Conservation (phyloP, 2,797 vertebrate species). For the Diceros bicornis region DNA sequence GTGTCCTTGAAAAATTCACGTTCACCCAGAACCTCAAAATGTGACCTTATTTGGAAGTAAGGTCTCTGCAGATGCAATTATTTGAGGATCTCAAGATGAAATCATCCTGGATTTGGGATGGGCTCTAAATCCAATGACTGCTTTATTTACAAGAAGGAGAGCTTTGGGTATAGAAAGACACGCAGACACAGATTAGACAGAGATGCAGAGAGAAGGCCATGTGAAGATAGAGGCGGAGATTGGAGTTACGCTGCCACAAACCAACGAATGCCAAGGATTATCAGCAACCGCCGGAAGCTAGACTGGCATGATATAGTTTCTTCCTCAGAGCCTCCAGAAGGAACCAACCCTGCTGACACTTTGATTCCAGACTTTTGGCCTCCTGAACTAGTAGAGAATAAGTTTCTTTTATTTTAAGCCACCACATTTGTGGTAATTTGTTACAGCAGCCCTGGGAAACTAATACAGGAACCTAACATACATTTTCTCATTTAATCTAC, state of each 20-base stretch:
- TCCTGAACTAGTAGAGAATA: background rate
- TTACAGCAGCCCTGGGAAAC: background rate
- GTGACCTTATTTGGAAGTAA: background rate
- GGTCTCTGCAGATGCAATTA: background rate
- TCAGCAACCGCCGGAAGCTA: background rate
- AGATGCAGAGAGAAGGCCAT: background rate
- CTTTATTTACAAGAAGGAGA: background rate
- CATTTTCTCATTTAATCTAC: slow-evolving; percentile 49
- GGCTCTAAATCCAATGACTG: background rate
- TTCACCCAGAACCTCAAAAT: background rate
- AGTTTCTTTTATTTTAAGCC: background rate
- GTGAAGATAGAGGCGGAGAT: background rate
- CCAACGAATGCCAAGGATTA: background rate
- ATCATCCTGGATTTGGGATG: background rate
- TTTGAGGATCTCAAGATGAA: background rate
- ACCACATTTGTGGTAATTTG: background rate
- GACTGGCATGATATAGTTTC: background rate
- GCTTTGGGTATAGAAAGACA: background rate
- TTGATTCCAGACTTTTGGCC: slow-evolving; percentile 3
- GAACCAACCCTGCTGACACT: background rate
- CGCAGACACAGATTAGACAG: background rate
- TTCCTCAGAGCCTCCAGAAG: background rate
- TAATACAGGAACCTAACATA: background rate
- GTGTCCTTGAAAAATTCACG: background rate
- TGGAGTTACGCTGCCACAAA: background rate